Base-by-base conservation (phyloP, 2,888 invertebrate species). In the Nymphalis polychloros region DNA sequence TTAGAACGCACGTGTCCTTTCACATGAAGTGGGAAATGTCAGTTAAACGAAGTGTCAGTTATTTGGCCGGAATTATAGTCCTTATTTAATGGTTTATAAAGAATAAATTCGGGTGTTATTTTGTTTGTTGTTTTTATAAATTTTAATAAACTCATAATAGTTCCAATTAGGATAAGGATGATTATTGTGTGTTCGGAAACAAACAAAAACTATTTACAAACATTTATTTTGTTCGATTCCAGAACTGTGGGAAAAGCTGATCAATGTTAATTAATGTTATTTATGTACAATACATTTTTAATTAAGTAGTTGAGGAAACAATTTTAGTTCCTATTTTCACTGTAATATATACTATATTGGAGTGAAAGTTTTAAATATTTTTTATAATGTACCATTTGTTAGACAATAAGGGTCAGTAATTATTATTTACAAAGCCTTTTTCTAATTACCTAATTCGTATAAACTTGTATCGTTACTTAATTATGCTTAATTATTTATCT, bases 1-100 rank as follows among this genome's bases (percentile, higher is more conserved):
- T 41, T 57, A 35, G 4, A 16, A 41, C 10, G 61, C 62, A 63
- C 67, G 67, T 63, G 62, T 67, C 23, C 5, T 35, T 57, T 41
- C 57, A 19, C 13, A 41, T 17, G 5, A 5, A 19, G 49, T 19
- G 49, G n/a, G 49, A 17, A 49, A 19, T 5, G 19, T 19, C 8
- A 49, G 41, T 41, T 41, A 31, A n/a, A 52, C 13, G 31, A 55
- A 55, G 27, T 17, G 8, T 8, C 16, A n/a, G 17, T 6, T 8
- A 31, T 0, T 31, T 31, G 1, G 27, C 27, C 5, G 17, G 7
- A 55, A 31, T 17, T 31, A 27, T 55, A 31, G 23, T 8, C 17
- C 0, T 55, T 55, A 55, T 55, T 55, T 31, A 16, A 16, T 4
- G 10, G 6, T 4, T 0, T 5, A 23, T 13, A 52, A 16, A 16